Evolutionary conservation across 2,888 invertebrate species (phyloP).

Genomic region (Hypsopygia costalis): DNA sequence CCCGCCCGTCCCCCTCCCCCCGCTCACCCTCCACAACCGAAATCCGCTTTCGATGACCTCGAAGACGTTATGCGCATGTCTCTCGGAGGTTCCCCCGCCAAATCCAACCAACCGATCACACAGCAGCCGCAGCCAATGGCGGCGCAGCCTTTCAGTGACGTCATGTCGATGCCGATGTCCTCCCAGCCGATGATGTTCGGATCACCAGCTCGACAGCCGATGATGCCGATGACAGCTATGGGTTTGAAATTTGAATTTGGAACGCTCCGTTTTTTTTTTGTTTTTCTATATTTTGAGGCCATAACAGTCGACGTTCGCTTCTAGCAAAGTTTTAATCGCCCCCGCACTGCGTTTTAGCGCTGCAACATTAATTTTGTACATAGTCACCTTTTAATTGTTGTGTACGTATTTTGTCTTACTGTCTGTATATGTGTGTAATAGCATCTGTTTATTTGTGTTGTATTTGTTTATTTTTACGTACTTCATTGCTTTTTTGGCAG

Average conservation of each 20-base stretch:
- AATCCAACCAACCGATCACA: constrained; percentile 50
- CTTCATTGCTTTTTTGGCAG: not conserved
- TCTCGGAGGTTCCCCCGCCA: constrained; percentile 82
- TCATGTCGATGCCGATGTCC: constrained; percentile 57
- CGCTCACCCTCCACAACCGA: constrained; percentile 60
- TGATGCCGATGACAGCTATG: constrained; percentile 73
- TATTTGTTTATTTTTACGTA: not conserved
- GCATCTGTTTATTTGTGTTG: constrained; percentile 14
- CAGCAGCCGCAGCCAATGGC: constrained; percentile 62
- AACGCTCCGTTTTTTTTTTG: constrained; percentile 43
- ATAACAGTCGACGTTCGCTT: constrained; percentile 13
- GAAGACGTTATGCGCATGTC: constrained; percentile 85
- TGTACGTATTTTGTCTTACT: constrained; percentile 14
- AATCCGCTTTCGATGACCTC: constrained; percentile 85
- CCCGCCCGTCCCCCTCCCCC: constrained; percentile 79
- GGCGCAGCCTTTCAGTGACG: constrained; percentile 58
- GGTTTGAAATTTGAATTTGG: constrained; percentile 61
- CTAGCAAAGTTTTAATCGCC: constrained; percentile 19
- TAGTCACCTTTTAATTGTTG: constrained; percentile 10
- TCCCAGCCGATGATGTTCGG: constrained; percentile 70
- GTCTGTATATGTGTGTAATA: constrained; percentile 17
- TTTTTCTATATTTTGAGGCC: constrained; percentile 23
- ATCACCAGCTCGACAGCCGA: constrained; percentile 66
- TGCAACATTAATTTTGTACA: constrained; percentile 21
- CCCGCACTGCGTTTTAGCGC: constrained; percentile 28